Conservation (phyloP, 2,888 invertebrate species). For the Crepidodera aurea region DNA sequence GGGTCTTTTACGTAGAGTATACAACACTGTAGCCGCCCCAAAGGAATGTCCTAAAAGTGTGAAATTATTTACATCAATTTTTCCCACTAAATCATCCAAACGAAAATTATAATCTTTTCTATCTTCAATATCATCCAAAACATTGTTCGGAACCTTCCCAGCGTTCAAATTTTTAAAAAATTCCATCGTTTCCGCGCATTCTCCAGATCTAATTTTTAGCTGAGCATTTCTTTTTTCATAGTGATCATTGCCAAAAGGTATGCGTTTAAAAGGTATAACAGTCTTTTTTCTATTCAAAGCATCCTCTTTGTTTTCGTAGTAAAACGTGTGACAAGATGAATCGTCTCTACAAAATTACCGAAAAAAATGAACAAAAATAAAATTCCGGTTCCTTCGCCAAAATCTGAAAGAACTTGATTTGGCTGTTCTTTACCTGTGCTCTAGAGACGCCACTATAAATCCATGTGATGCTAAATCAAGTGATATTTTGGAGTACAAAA, state of each 20-base stretch:
- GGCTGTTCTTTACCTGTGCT: slow-evolving; percentile 69
- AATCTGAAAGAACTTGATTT: no score
- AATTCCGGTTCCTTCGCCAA: no score
- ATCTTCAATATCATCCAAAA: slow-evolving; percentile 57
- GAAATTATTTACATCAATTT: slow-evolving; percentile 61
- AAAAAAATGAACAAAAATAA: no score
- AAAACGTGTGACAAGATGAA: slow-evolving; percentile 62
- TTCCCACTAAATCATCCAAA: slow-evolving; percentile 56
- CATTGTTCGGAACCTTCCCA: slow-evolving; percentile 62
- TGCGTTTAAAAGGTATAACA: slow-evolving; percentile 53
- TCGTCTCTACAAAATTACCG: slow-evolving; percentile 54
- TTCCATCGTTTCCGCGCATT: slow-evolving; percentile 64
- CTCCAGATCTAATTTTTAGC: slow-evolving; percentile 62
- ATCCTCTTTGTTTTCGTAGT: slow-evolving; percentile 58
- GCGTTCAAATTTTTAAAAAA: slow-evolving; percentile 63
- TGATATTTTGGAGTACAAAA: slow-evolving; percentile 69
- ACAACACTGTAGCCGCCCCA: slow-evolving; percentile 69
- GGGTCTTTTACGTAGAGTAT: slow-evolving; percentile 64
- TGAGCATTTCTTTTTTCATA: slow-evolving; percentile 58
- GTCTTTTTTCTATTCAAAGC: slow-evolving; percentile 55
- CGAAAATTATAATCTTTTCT: slow-evolving; percentile 47
- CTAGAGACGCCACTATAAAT: slow-evolving; percentile 70
- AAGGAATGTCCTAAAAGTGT: slow-evolving; percentile 72
- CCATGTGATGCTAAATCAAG: slow-evolving; percentile 72
- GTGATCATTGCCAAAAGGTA: slow-evolving; percentile 58